phyloP scores from a whole-genome alignment of 2,113 vertebrate species.

The Charina bottae region DNA sequence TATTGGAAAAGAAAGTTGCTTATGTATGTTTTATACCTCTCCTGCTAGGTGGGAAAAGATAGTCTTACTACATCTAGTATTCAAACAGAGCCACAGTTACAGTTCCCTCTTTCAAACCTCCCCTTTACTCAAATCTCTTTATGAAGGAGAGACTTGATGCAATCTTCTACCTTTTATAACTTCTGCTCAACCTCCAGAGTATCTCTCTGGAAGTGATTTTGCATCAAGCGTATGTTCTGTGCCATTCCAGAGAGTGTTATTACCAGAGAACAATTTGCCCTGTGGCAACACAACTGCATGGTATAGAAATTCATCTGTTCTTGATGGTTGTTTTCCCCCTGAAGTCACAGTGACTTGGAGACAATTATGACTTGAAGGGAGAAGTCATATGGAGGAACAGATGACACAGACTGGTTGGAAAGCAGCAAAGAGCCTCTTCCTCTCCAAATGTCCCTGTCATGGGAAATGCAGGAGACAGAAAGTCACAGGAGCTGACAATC shows the following conservation, averaged over 20 bases:
- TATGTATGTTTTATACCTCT: not conserved
- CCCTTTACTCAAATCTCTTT: not conserved
- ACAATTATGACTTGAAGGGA: constrained; percentile 65
- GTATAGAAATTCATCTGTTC: constrained; percentile 57
- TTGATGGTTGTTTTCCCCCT: constrained; percentile 64
- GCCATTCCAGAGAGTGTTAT: constrained; percentile 53
- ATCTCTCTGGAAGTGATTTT: not conserved
- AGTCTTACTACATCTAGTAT: not conserved
- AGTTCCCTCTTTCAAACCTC: not conserved
- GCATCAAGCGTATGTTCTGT: not conserved
- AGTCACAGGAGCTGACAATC: constrained; percentile 34
- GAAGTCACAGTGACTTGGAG: constrained; percentile 64
- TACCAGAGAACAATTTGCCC: constrained; percentile 42
- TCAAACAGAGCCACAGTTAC: not conserved
- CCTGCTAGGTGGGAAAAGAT: not conserved
- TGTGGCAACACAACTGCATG: constrained; percentile 1
- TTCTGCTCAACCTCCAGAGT: constrained; percentile 15
- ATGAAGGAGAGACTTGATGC: not conserved
- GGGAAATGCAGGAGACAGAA: constrained; percentile 40
- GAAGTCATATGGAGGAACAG: constrained; percentile 64
- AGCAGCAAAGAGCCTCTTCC: constrained; percentile 41
- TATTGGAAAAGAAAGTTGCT: not conserved
- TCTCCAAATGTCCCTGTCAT: constrained; percentile 46
- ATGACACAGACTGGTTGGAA: constrained; percentile 52
- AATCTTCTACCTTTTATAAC: not conserved